phyloP scores from a whole-genome alignment of 1,140 invertebrate species.

The Probaryconus sp. region DNA sequence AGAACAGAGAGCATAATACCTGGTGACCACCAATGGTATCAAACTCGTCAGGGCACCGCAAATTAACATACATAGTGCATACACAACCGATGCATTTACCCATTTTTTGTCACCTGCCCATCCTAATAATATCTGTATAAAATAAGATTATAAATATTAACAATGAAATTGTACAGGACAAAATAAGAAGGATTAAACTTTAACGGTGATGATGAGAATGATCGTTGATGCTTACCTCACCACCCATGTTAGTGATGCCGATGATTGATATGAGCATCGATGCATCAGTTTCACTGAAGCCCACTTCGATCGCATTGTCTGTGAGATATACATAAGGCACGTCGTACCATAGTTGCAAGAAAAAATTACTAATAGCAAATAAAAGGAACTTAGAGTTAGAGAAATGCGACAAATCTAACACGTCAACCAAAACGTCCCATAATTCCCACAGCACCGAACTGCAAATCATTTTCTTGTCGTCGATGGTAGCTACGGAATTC shows the following conservation, averaged over 20 bases:
- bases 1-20: conserved; percentile 81
- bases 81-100: conserved; percentile 86
- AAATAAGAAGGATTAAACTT: too few species aligned
- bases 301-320: conserved; percentile 85
- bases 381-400: conserved; percentile 85
- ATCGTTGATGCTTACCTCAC: conserved; percentile 85
- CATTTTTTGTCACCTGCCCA: conserved; percentile 90
- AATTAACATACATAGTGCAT: conserved; percentile 87
- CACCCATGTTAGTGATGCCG: conserved; percentile 90
- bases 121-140: conserved; percentile 74
- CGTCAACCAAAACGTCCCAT: conserved; percentile 85
- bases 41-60: conserved; percentile 85
- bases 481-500: conserved; percentile 92
- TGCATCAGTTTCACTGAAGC: conserved; percentile 85
- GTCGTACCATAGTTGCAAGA: conserved; percentile 93
- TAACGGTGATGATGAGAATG: too few species aligned
- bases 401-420: conserved; percentile 89
- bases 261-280: conserved; percentile 91
- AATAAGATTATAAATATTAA: not conserved
- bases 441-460: conserved; percentile 87
- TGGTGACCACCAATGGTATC: conserved; percentile 82
- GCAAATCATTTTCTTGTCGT: conserved; percentile 87
- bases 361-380: conserved; percentile 90
- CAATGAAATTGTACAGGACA: too few species aligned
- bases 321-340: conserved; percentile 92